Evolutionary conservation across 2,888 invertebrate genomes (phyloP), one percentile per base, ranked within the genome.

Genomic region (Disparrhopalites patrizii): DNA sequence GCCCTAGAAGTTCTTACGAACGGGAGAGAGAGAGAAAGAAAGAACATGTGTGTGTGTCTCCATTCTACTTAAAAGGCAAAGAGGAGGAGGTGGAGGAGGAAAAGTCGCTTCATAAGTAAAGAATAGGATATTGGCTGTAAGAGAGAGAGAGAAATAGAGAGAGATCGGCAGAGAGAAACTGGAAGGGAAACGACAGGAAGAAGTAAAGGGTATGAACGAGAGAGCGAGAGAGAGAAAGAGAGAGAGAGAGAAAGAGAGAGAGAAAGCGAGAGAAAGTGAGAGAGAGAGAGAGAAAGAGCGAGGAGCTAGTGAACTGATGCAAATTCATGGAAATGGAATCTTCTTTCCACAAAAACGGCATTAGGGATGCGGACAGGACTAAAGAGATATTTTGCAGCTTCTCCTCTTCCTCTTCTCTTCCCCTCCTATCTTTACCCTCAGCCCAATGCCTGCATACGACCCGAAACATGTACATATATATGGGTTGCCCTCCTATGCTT

Each of bases 271-370:
- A 28, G 52, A 3, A 23, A n/a, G n/a, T 18, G 13, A 54, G 15
- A 18, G 13, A 54, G 20, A 54, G 8, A 50, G 20, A 50, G n/a
- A 25, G 18, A 28, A 54, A 30, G 18, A 20, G 30, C 15, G 43
- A 10, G 25, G 60, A 60, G 20, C 7, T 20, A 43, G 13, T 31
- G 50, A 60, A 60, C 60, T 28, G 31, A 60, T 60, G 60, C 50
- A 60, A 50, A 47, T 50, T 60, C 50, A 30, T 50, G 60, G 50
- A 60, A 60, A 60, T 58, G 43, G 58, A 58, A 38, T 58, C 47
- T 40, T 43, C 43, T 55, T 57, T 10, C 56, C 55, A 38, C 55
- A 30, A 55, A 33, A 55, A 30, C 55, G 55, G 55, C n/a, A 55
- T 55, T 55, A 55, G 55, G 33, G 55, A 55, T 31, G 30, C 30